Evolutionary conservation across 2,888 invertebrate species (phyloP).

Genomic region (Elysia crispata): DNA sequence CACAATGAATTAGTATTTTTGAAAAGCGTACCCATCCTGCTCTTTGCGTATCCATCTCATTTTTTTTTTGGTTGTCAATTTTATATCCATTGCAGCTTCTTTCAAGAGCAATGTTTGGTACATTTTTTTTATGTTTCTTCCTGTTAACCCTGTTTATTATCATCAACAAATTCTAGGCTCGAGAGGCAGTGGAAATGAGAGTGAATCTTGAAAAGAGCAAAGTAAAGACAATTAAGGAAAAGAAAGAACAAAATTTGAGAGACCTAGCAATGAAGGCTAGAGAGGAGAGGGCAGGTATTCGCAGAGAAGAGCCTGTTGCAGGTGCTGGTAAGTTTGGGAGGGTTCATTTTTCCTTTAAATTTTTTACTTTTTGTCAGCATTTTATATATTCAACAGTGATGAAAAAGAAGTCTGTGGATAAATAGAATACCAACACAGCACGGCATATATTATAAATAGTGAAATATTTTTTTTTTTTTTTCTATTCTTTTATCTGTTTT

Average conservation of each 20-base stretch:
- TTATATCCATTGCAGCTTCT: neutral
- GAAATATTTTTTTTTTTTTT: too few relatives aligned
- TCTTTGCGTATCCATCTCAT: neutral
- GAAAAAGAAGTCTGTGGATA: too few relatives aligned
- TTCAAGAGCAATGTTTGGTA: neutral
- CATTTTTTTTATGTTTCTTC: neutral
- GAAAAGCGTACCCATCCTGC: neutral
- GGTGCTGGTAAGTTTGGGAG: constrained; percentile 53
- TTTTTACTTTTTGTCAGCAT: too few relatives aligned
- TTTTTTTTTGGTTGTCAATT: neutral
- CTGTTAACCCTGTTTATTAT: neutral
- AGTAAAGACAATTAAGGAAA: constrained; percentile 98
- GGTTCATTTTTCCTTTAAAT: too few relatives aligned
- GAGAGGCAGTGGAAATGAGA: constrained; percentile 97
- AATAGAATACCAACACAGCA: too few relatives aligned
- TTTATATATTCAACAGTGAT: too few relatives aligned
- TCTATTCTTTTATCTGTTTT: too few relatives aligned
- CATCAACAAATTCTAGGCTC: constrained; percentile 81
- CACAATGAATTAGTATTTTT: neutral
- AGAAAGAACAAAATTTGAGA: constrained; percentile 95
- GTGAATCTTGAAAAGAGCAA: constrained; percentile 96
- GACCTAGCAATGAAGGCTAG: constrained; percentile 95
- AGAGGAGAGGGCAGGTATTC: constrained; percentile 93
- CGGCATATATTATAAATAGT: too few relatives aligned
- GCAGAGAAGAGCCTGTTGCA: constrained; percentile 66